phyloP scores from a whole-genome alignment of 1,140 invertebrate genomes.

The Manduca sexta region DNA sequence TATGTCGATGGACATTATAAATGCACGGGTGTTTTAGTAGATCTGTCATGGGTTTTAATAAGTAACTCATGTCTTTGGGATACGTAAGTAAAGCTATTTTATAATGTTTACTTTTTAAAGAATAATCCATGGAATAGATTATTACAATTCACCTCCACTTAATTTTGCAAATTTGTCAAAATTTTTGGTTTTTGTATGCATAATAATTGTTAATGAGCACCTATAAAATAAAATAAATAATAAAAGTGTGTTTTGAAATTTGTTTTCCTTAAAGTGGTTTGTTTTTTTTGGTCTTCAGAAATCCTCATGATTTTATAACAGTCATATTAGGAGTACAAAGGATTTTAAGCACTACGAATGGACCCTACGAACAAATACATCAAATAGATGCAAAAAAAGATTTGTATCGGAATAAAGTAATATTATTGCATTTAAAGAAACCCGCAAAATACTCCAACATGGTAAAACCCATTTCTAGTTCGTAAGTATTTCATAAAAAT shows the following conservation, averaged over 20 bases:
- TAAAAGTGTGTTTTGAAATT: too few species aligned
- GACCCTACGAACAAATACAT: slow-evolving; percentile 80
- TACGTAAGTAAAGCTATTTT: slow-evolving; percentile 57
- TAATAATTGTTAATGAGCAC: too few species aligned
- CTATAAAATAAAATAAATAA: too few species aligned
- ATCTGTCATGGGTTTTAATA: slow-evolving; percentile 77
- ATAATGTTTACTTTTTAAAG: neutral
- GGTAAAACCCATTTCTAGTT: slow-evolving; percentile 74
- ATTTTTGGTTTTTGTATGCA: too few species aligned
- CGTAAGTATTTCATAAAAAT: slow-evolving; percentile 51
- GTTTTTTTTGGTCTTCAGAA: too few species aligned
- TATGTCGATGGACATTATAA: slow-evolving; percentile 78
- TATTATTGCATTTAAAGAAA: slow-evolving; percentile 75
- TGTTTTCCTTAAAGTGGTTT: too few species aligned
- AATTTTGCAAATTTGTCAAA: too few species aligned
- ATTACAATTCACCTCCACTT: too few species aligned
- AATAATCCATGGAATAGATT: neutral
- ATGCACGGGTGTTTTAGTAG: slow-evolving; percentile 79
- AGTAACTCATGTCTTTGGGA: slow-evolving; percentile 73
- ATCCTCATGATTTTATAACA: slow-evolving; percentile 74
- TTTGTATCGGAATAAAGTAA: slow-evolving; percentile 71
- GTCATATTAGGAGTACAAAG: slow-evolving; percentile 79
- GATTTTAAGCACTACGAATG: slow-evolving; percentile 70
- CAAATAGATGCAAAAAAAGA: slow-evolving; percentile 71
- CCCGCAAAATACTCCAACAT: slow-evolving; percentile 74